phyloP scores from a whole-genome alignment of 2,888 invertebrate species.

The Heteromyza rotundicornis region DNA sequence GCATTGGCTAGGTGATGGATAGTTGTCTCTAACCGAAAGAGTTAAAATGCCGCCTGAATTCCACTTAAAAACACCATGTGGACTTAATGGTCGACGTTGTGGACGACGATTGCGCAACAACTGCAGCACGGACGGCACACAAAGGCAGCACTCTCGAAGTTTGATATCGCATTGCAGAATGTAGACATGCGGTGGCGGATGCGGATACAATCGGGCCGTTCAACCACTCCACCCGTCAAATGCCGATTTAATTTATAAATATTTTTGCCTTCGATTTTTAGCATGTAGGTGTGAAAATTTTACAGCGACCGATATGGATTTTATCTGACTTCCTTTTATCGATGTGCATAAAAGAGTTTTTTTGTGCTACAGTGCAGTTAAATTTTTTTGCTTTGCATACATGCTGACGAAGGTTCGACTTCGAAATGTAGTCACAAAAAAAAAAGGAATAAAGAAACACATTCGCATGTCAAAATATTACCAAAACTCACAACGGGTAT shows the following conservation, averaged over 20 bases:
- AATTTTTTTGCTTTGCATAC: neutral
- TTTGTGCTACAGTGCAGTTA: neutral
- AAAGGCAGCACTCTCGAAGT: neutral
- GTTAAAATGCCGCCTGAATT: slow-evolving; percentile 27
- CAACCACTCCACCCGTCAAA: slow-evolving; percentile 21
- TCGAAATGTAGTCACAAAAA: neutral
- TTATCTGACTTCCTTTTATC: slow-evolving; percentile 12
- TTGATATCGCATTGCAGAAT: neutral
- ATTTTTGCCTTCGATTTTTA: slow-evolving; percentile 42
- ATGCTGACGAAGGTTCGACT: neutral
- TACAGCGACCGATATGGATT: neutral
- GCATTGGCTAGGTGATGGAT: no score
- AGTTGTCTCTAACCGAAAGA: no score
- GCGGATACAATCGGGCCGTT: slow-evolving; percentile 7
- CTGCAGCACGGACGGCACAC: no score
- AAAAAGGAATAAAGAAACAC: neutral
- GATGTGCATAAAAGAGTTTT: neutral
- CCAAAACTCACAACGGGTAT: neutral
- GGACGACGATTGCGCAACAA: neutral
- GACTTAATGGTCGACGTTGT: no score
- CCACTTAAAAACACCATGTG: slow-evolving; percentile 30
- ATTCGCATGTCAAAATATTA: slow-evolving; percentile 4
- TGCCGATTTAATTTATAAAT: slow-evolving; percentile 30
- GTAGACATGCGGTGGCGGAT: neutral
- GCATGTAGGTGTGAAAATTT: slow-evolving; percentile 57